These are phyloP conservation scores for Therioaphis trifolii DNA, from an alignment of 2,888 invertebrate genomes.

Conservation along the genomic window DNA sequence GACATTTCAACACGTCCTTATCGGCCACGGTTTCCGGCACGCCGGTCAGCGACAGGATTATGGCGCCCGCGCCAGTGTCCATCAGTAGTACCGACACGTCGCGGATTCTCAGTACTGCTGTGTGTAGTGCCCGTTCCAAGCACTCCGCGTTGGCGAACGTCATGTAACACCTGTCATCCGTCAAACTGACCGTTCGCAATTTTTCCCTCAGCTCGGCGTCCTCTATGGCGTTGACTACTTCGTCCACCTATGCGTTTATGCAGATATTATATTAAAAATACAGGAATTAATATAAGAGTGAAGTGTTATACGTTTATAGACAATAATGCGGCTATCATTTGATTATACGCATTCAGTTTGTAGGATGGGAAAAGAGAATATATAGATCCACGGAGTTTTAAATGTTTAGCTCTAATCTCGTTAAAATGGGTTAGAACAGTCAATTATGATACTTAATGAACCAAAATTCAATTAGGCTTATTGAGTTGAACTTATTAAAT, in stretches of 20 bases:
- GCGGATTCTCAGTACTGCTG: slow-evolving; percentile 64
- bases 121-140: slow-evolving; percentile 65
- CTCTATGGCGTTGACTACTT: slow-evolving; percentile 69
- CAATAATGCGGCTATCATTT: too few species aligned
- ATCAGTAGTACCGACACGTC: slow-evolving; percentile 66
- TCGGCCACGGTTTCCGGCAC: slow-evolving; percentile 68
- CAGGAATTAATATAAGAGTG: too few species aligned
- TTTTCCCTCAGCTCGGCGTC: slow-evolving; percentile 66
- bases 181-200: slow-evolving; percentile 68
- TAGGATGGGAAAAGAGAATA: too few species aligned
- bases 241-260: slow-evolving; percentile 67
- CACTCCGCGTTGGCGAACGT: slow-evolving; percentile 67
- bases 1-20: slow-evolving; percentile 67
- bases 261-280: too few species aligned
- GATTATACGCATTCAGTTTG: too few species aligned
- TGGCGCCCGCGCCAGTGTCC: slow-evolving; percentile 68
- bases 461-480: too few species aligned
- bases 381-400: too few species aligned
- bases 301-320: too few species aligned
- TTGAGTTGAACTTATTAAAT: too few species aligned
- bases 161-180: slow-evolving; percentile 68
- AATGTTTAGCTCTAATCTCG: too few species aligned
- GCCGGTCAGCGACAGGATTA: slow-evolving; percentile 68
- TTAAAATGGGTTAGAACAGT: too few species aligned
- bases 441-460: too few species aligned